Percentiles rank a stretch among this genome's conserved stretches.
phyloP scores from a whole-genome alignment of 2,797 vertebrate species.

The Semotilus atromaculatus region DNA sequence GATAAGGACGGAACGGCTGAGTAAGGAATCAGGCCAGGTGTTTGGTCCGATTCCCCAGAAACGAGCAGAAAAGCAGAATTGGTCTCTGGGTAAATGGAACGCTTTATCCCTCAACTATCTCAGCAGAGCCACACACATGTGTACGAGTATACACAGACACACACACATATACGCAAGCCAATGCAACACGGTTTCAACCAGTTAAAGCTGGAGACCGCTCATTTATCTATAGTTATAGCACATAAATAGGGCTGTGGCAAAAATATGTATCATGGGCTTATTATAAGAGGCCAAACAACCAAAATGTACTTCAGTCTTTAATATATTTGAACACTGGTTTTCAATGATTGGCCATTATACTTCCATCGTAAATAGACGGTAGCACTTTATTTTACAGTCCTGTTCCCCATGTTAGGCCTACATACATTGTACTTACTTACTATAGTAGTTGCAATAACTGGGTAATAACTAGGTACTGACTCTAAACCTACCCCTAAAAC shows the following conservation, averaged over 20 bases:
- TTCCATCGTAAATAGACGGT: background rate
- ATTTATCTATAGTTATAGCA: background rate
- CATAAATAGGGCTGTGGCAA: background rate
- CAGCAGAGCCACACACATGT: conserved; percentile 32
- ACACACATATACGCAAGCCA: background rate
- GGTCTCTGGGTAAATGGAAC: conserved; percentile 51
- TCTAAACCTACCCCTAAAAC: too few relatives aligned
- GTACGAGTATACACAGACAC: background rate
- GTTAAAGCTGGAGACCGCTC: background rate
- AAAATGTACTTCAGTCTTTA: background rate
- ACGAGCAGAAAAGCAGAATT: conserved; percentile 50
- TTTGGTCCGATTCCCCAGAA: conserved; percentile 54
- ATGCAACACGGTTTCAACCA: conserved; percentile 31
- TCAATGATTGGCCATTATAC: background rate
- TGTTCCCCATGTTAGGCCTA: too few relatives aligned
- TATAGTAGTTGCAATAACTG: too few relatives aligned
- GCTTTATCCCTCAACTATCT: conserved; percentile 48
- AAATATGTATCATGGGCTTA: background rate
- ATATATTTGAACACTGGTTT: background rate
- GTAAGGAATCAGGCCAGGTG: conserved; percentile 55
- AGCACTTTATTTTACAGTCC: too few relatives aligned
- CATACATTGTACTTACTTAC: too few relatives aligned
- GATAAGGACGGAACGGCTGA: conserved; percentile 45
- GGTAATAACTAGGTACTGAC: too few relatives aligned
- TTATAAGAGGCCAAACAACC: background rate